Evolutionary conservation across 1,140 invertebrate genomes (phyloP).

Genomic region (Trichonephila clavata): DNA sequence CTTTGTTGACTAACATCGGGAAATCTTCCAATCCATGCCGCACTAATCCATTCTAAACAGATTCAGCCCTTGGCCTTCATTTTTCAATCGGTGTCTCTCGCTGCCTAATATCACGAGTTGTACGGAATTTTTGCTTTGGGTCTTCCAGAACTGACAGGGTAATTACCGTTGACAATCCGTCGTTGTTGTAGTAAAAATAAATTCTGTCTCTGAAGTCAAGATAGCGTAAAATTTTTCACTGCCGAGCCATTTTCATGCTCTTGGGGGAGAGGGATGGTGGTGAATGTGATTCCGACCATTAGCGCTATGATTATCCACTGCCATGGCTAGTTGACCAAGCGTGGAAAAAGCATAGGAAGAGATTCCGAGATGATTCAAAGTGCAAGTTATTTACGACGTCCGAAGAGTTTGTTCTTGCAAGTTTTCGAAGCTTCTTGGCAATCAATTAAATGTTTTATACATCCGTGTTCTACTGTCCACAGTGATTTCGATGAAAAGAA

Average conservation of each 20-base stretch:
- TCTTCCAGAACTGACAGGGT: neutral
- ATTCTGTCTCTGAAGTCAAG: neutral
- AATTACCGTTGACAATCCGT: neutral
- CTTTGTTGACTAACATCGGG: too few species aligned
- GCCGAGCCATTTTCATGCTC: conserved; percentile 15
- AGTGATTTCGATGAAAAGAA: neutral
- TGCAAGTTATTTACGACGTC: neutral
- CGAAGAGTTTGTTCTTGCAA: neutral
- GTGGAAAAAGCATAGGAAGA: neutral
- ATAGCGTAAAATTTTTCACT: conserved; percentile 15
- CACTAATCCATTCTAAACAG: neutral
- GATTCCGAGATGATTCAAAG: neutral
- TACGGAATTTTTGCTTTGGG: neutral
- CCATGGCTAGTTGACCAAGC: neutral
- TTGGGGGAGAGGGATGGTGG: neutral
- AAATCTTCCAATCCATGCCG: too few species aligned
- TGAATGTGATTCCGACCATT: conserved; percentile 7
- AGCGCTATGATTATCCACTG: conserved; percentile 4
- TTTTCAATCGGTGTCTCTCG: neutral
- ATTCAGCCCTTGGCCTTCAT: neutral
- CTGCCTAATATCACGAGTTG: neutral
- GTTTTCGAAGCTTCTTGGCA: neutral
- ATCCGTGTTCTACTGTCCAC: neutral
- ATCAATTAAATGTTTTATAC: neutral
- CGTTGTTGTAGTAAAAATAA: neutral